Conservation (phyloP, 2,113 vertebrate species). For the Prochilodus magdalenae region DNA sequence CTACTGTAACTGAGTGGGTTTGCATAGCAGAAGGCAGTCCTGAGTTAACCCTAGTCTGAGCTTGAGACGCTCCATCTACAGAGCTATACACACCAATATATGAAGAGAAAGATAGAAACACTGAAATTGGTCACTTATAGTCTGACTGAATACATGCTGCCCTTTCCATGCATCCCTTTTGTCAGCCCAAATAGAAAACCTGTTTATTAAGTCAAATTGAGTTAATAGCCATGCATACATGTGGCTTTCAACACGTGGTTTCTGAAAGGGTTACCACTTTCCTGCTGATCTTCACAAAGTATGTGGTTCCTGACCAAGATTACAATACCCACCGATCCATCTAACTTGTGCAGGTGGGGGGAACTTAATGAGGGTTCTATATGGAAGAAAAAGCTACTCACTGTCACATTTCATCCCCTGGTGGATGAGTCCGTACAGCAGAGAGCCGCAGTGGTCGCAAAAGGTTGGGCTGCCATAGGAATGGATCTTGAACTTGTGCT, state of each 20-base stretch:
- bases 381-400: conserved; percentile 75
- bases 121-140: too few species aligned
- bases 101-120: too few species aligned
- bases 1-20: neutral
- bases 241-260: too few species aligned
- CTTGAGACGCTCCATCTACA: neutral
- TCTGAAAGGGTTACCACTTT: too few species aligned
- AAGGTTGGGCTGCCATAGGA: conserved; percentile 95
- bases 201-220: too few species aligned
- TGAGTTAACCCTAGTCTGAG: neutral
- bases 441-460: conserved; percentile 95
- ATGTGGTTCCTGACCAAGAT: neutral
- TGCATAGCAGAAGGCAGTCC: neutral
- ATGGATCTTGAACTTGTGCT: conserved; percentile 99
- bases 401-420: conserved; percentile 99
- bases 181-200: too few species aligned
- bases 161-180: too few species aligned
- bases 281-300: too few species aligned
- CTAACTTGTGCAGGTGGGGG: neutral
- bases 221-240: too few species aligned
- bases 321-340: neutral
- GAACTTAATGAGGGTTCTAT: neutral
- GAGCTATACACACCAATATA: neutral
- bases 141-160: too few species aligned
- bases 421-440: conserved; percentile 96